Evolutionary conservation across 2,113 vertebrate species (phyloP), one percentile per base, ranked within the genome.

Genomic region (Hyperoodon ampullatus): DNA sequence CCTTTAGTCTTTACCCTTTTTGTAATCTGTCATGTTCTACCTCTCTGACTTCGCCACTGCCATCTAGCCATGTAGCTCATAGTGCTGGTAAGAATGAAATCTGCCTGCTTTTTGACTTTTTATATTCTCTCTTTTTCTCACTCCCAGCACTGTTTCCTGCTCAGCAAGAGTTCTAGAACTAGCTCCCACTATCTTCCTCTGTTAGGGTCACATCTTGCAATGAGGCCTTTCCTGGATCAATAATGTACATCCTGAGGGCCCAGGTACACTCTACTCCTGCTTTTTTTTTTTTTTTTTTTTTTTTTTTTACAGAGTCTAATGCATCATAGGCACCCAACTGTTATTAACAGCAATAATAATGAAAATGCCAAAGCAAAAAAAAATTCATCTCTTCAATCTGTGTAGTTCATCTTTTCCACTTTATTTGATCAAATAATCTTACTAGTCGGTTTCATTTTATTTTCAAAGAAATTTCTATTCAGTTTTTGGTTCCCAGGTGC

Each of bases 141-240:
- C 55, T 81, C 11, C n/a, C 10, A 92, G 47, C 23, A 47, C 39
- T 71, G 12, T 85, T n/a, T 58, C 66, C 68, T 71, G 47, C n/a
- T 92, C 39, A 16, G 33, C 21, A 28, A 30, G 21, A 83, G 7
- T 63, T 60, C 50, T 94, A 81, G n/a, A 71, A 84, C 12, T 66
- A 39, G 12, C 63, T 97, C 58, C 72, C 39, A 66, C 60, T 81
- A 30, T 87, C 72, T 93, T 93, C 7, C 33, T 95, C 10, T 60
- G 33, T 96, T 93, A 95, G 93, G 18, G 4, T 93, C 19, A 55
- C 5, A 11, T 77, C 80, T 95, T 86, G 50, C 65, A 97, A 14
- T n/a, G 35, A 91, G 50, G 60, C 93, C 61, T 94, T 90, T 92
- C 30, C 39, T 65, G 63, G 72, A 93, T 95, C 91, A 96, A 87